Base-by-base conservation (phyloP, 1,140 invertebrate species). In the Pseudomyrmex flavicornis region DNA sequence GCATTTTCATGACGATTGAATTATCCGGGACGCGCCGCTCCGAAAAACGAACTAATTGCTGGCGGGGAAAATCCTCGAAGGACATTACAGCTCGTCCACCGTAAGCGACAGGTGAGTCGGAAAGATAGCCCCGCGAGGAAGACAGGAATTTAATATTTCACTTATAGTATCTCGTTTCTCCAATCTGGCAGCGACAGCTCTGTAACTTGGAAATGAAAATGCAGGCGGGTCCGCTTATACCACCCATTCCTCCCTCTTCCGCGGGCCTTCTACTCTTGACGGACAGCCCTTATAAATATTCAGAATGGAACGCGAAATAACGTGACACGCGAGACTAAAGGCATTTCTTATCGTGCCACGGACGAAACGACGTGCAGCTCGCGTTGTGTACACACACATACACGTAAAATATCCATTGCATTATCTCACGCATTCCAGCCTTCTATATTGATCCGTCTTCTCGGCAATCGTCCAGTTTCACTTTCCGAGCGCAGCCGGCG, bases 271-370 rank as follows among this genome's bases (percentile, higher is more conserved):
- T 35, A 48, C 63, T 86, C 66, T 89, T 92, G 92, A 93, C 88
- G 91, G 91, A 92, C 92, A 91, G 90, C 89, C 91, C 92, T 93
- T 93, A 93, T 93, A 93, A 93, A 93, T 93, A 93, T 93, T 93
- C 92, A 93, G 90, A 92, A 91, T 86, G 89, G 77, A 83, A 92
- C 88, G 91, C 91, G 88, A 92, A 93, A 91, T 93, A 93, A 91
- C 91, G 91, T 89, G 89, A 92, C 93, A 92, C 93, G 93, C 92
- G 92, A 93, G 90, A 92, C 91, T 72, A 88, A 90, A 92, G 92
- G 92, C 85, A 92, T 93, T 93, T 91, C 93, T 93, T 93, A 93
- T 93, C 93, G 85, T 91, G 88, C 75, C 82, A 82, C 86, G 86
- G 84, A 17, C 79, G 52, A 72, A 77, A 66, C 61, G 77, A 66